A percentile compares a stretch with the other conserved stretches of the same genome.
Evolutionary conservation across 2,888 invertebrate species (phyloP).

Genomic region (Belgica antarctica): DNA sequence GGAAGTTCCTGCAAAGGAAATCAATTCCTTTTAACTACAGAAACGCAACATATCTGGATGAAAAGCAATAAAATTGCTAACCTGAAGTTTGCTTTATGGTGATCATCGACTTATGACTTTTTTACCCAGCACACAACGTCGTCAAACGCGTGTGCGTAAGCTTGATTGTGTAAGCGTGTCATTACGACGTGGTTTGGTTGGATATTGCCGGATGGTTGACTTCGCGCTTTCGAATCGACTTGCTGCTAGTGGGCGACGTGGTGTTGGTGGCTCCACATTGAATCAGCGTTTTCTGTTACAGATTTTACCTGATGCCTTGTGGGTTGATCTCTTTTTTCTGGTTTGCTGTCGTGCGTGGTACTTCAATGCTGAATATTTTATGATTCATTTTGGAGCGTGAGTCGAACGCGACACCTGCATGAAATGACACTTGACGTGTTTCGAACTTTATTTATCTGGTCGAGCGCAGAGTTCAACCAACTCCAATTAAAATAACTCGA

Average conservation of each 20-base stretch:
- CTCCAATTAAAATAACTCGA: conserved; percentile 22
- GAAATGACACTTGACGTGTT: neutral
- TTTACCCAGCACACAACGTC: neutral
- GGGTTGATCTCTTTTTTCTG: conserved; percentile 20
- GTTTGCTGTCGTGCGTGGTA: conserved; percentile 3
- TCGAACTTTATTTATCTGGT: neutral
- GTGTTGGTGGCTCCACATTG: conserved; percentile 14
- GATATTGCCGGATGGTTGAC: too few relatives aligned
- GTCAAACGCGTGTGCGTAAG: neutral
- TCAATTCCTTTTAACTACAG: too few relatives aligned
- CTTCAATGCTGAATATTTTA: conserved; percentile 24
- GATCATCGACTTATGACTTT: neutral
- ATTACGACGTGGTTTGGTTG: too few relatives aligned
- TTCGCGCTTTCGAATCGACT: too few relatives aligned
- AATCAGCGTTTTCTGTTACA: conserved; percentile 10
- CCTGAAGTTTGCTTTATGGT: neutral
- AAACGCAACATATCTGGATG: too few relatives aligned
- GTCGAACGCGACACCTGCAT: neutral
- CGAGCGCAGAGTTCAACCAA: conserved; percentile 19
- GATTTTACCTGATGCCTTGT: neutral
- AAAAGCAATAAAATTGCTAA: too few relatives aligned
- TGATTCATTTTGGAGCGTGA: neutral
- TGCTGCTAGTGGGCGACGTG: conserved; percentile 12
- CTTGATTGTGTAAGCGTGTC: too few relatives aligned
- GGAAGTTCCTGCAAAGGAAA: too few relatives aligned